phyloP scores from a whole-genome alignment of 2,888 invertebrate species.

The Campoplex nolae region DNA sequence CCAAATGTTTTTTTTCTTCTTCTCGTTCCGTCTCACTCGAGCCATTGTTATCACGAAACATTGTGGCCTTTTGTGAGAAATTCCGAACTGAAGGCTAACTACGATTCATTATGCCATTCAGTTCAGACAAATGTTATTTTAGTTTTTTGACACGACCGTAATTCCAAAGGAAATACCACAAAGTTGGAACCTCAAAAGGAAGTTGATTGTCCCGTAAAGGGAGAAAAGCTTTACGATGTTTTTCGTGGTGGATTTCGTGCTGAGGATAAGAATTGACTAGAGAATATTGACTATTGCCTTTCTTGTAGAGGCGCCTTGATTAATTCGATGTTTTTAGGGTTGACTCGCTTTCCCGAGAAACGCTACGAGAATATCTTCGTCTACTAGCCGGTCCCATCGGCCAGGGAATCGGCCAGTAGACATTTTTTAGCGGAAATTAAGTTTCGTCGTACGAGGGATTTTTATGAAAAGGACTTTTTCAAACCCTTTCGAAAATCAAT shows the following conservation, averaged over 20 bases:
- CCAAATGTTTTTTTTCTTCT: background rate
- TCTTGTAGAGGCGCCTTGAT: background rate
- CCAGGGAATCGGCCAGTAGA: too few species aligned
- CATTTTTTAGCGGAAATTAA: background rate
- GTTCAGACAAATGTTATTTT: background rate
- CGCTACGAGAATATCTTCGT: background rate
- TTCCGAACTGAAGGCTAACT: background rate
- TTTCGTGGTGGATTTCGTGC: background rate
- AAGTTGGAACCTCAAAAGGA: background rate
- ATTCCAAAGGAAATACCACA: background rate
- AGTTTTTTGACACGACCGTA: conserved; percentile 5
- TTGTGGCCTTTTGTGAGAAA: background rate
- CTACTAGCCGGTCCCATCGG: background rate
- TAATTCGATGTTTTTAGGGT: conserved; percentile 29
- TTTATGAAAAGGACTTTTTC: conserved; percentile 6
- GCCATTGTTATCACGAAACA: background rate
- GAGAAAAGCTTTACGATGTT: background rate
- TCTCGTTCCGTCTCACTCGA: background rate
- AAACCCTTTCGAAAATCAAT: conserved; percentile 19
- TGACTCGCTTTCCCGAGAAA: background rate
- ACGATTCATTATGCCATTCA: background rate
- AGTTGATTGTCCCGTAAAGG: background rate
- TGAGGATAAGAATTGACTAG: background rate
- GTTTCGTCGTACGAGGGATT: background rate
- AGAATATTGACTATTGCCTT: background rate